Conservation (phyloP, 2,797 vertebrate genomes). For the Distichodus sexfasciatus region DNA sequence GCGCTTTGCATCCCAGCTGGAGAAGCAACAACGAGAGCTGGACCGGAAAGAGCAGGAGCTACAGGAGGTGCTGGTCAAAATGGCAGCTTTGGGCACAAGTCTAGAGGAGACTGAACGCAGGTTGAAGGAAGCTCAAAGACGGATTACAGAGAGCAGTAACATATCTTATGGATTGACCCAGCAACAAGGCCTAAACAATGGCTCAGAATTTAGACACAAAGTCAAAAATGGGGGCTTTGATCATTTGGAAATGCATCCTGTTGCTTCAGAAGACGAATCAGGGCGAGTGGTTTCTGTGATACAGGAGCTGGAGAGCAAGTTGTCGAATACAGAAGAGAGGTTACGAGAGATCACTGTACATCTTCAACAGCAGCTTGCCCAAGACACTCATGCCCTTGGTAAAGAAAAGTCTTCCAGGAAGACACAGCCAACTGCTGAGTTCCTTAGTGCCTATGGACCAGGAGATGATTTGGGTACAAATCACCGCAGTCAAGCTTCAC, state of each 20-base stretch:
- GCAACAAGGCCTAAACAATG: conserved; percentile 65
- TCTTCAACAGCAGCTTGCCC: conserved; percentile 84
- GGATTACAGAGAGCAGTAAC: not conserved
- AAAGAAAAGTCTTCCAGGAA: conserved; percentile 73
- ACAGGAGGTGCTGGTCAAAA: conserved; percentile 83
- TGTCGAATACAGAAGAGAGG: conserved; percentile 87
- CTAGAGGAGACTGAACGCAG: conserved; percentile 82
- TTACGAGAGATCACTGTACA: conserved; percentile 83
- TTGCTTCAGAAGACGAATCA: conserved; percentile 62
- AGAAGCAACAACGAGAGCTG: conserved; percentile 69
- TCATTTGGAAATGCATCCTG: conserved; percentile 61
- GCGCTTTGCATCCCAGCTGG: conserved; percentile 37
- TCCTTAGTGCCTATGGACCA: conserved; percentile 41
- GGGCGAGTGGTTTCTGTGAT: conserved; percentile 85
- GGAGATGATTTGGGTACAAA: conserved; percentile 55
- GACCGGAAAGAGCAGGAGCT: conserved; percentile 85
- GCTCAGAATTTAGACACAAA: conserved; percentile 31
- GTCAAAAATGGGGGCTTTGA: conserved; percentile 64
- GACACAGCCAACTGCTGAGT: conserved; percentile 72
- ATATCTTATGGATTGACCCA: not conserved
- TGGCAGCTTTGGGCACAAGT: conserved; percentile 81
- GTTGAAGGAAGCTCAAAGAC: conserved; percentile 71
- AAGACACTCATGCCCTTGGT: conserved; percentile 53
- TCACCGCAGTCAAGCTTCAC: conserved; percentile 69
- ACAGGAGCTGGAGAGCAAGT: conserved; percentile 86